A percentile compares a stretch with the other conserved stretches of the same genome.
phyloP scores from a whole-genome alignment of 2,113 vertebrate genomes.

The Dasyornis broadbenti region DNA sequence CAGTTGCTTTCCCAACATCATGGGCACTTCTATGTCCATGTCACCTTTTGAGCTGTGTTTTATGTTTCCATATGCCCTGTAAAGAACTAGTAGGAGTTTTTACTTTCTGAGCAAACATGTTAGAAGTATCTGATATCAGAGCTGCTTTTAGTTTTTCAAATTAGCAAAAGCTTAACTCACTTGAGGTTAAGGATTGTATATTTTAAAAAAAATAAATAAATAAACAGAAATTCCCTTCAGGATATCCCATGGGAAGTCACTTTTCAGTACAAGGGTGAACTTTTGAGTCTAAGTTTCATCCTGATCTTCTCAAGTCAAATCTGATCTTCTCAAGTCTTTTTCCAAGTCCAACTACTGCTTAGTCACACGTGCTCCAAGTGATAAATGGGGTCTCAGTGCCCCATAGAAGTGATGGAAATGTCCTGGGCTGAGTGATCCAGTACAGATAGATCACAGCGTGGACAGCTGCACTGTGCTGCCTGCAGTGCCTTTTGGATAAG shows the following conservation, averaged over 20 bases:
- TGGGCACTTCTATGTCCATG: not conserved
- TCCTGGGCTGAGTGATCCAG: not conserved
- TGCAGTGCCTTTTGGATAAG: not conserved
- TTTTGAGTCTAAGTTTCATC: not conserved
- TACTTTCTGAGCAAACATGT: fast-evolving
- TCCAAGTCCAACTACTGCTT: not conserved
- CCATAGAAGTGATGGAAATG: not conserved
- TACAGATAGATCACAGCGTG: not conserved
- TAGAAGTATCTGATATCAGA: not conserved
- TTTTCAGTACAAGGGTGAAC: not conserved
- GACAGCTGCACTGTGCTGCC: not conserved
- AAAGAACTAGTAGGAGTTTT: not conserved
- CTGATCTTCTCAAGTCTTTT: not conserved
- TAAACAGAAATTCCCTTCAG: not conserved
- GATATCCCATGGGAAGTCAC: not conserved
- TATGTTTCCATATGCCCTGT: not conserved
- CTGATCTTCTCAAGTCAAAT: not conserved
- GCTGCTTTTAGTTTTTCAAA: not conserved
- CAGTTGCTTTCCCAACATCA: not conserved
- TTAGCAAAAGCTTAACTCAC: not conserved
- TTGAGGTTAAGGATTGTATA: not conserved
- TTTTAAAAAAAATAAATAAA: not conserved
- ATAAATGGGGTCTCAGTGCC: not conserved
- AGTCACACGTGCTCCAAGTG: not conserved
- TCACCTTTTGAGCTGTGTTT: not conserved